Evolutionary conservation across 2,797 vertebrate genomes (phyloP), one percentile per base, ranked within the genome.

Genomic region (Crossoptilon crossoptilon): DNA sequence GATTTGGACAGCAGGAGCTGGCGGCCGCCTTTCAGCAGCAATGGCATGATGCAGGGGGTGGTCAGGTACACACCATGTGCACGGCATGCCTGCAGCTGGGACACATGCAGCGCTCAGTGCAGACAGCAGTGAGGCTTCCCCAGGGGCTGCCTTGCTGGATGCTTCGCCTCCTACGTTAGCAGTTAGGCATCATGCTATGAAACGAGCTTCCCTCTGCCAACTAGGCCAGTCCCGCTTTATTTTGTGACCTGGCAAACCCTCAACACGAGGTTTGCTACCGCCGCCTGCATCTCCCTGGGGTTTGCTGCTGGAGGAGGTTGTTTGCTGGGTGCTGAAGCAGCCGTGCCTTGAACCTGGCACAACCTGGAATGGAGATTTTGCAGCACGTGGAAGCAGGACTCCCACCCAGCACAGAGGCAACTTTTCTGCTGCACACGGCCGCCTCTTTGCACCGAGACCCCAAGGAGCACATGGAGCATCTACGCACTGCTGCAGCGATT

Each of bases 1-100:
- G 51, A 53, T 67, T 23, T 48, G 87, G 87, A 56, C 49, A 14
- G 55, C 83, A 31, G 58, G 55, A 81, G 66, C 35, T 0, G 3
- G 59, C 8, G 0, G 56, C n/a, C 17, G 56, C 13, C 2, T 44
- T 80, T 55, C 6, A 8, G 63, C 62, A 44, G 66, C 0, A 2
- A 43, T 27, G 0, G 23, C 39, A 7, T 10, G 3, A 17, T 2
- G 35, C 1, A 2, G 64, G 6, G 14, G 6, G 12, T 0, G 1
- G 71, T 27, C 66, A 15, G 48, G 56, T 56, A 58, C 39, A 24
- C 53, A 4, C 10, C 43, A 3, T 3, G 3, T 6, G 31, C 5
- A 0, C 10, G 59, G 49, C 3, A 0, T n/a, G 51, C 18, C 35
- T 1, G 0, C 37, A 56, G 37, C 19, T 2, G 62, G 44, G 64